phyloP scores from a whole-genome alignment of 53 echinoderm and acorn worm genomes.

The Antedon mediterranea region DNA sequence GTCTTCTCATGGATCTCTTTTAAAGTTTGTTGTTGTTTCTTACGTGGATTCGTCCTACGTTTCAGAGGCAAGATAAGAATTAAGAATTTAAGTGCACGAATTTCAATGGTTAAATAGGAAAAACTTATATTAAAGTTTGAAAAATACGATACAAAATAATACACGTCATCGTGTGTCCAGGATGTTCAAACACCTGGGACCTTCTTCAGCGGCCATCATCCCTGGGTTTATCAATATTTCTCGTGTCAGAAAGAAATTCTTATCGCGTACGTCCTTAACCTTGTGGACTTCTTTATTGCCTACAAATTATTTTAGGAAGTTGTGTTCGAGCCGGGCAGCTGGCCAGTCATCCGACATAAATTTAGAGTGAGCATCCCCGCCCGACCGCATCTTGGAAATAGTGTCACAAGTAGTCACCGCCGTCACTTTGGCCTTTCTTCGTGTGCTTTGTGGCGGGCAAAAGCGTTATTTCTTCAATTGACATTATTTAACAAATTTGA shows the following conservation, averaged over 20 bases:
- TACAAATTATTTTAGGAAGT: constrained; percentile 1
- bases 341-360: not conserved
- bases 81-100: no score
- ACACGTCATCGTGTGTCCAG: not conserved
- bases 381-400: not conserved
- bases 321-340: not conserved
- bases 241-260: not conserved
- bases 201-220: not conserved
- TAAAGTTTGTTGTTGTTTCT: no score
- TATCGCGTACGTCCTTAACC: not conserved
- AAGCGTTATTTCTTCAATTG: not conserved
- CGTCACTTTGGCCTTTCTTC: not conserved
- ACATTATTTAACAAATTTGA: constrained; percentile 1
- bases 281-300: constrained; percentile 1
- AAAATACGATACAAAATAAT: no score
- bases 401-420: not conserved
- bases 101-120: no score
- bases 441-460: not conserved
- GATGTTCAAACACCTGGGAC: not conserved
- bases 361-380: not conserved
- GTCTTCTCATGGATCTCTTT: no score
- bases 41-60: no score
- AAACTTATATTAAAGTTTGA: no score
- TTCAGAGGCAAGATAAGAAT: no score
- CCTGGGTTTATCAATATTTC: no score